Evolutionary conservation across 2,113 vertebrate species (phyloP), one percentile per base, ranked within the genome.

Genomic region (Callipepla californica): DNA sequence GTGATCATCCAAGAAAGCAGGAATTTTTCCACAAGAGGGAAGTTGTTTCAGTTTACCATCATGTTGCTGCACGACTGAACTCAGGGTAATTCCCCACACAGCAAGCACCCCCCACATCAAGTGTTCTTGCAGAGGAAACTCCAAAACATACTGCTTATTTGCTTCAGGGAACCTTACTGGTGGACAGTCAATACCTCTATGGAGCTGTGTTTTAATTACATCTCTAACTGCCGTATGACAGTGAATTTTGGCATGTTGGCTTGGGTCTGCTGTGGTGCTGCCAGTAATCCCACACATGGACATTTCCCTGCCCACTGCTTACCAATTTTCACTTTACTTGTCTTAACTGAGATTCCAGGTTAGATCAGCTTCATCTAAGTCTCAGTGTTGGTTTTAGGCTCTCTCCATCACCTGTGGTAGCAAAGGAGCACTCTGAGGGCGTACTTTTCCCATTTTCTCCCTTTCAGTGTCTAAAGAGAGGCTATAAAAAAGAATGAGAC

Each of bases 11-110:
- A 79, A 70, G 65, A 89, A 80, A 93, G 7, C 32, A 25, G 38
- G 13, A 61, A 53, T 86, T 90, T 85, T 92, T 82, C 69, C 23
- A 51, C 58, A 59, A 84, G 26, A 74, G 40, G 53, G 42, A 85
- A 95, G 30, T 48, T 8, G 77, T 34, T 80, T 80, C 18, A 47
- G 42, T 86, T 58, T 73, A 16, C 30, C 1, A 1, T 47, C 22
- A 0, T 67, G 72, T 21, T 93, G 38, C 36, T 63, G 30, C 87
- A 87, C 45, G 84, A 32, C 58, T 50, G 70, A 57, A 76, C 23
- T 9, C 45, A 11, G 40, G 12, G 22, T 63, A 59, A 80, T 69
- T 80, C 66, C 48, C 40, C 3, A 1, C 38, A n/a, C 9, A 55
- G 62, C 2, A 9, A 86, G 66, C n/a, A 74, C 44, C 2, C 32